Conservation (phyloP, 2,797 vertebrate species). For the Cephalopachus bancanus region DNA sequence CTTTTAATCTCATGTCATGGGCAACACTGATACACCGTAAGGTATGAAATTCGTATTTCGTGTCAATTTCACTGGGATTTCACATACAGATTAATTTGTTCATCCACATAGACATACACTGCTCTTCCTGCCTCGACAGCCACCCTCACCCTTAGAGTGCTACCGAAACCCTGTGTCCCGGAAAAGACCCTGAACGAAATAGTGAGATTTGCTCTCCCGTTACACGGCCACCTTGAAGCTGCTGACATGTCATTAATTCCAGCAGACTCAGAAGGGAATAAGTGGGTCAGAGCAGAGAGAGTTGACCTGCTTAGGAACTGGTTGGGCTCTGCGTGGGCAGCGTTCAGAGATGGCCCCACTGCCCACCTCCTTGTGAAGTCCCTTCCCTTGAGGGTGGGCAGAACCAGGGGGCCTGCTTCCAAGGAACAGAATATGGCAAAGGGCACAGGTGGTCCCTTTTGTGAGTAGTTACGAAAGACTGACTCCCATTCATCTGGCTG, state of each 20-base stretch:
- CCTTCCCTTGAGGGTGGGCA: neutral
- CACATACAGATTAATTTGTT: slow-evolving; percentile 81
- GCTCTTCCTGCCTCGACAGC: slow-evolving; percentile 42
- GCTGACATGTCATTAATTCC: neutral
- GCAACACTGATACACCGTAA: slow-evolving; percentile 65
- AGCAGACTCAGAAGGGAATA: neutral
- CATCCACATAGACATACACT: slow-evolving; percentile 69
- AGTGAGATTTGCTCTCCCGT: neutral
- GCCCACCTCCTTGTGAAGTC: neutral
- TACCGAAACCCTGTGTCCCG: slow-evolving; percentile 22
- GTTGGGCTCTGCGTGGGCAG: neutral
- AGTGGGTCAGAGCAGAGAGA: neutral
- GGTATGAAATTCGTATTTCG: slow-evolving; percentile 82
- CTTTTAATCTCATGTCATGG: slow-evolving; percentile 81
- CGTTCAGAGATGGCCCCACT: neutral
- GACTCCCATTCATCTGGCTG: neutral
- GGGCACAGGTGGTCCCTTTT: neutral
- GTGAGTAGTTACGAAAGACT: neutral
- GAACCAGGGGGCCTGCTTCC: neutral
- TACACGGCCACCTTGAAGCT: neutral
- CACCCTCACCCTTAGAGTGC: neutral
- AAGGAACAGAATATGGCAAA: neutral
- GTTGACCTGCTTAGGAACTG: neutral
- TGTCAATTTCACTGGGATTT: slow-evolving; percentile 81
- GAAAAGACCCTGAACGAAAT: slow-evolving; percentile 54